Conservation (phyloP, 2,888 invertebrate genomes). For the Drosophila helvetica region DNA sequence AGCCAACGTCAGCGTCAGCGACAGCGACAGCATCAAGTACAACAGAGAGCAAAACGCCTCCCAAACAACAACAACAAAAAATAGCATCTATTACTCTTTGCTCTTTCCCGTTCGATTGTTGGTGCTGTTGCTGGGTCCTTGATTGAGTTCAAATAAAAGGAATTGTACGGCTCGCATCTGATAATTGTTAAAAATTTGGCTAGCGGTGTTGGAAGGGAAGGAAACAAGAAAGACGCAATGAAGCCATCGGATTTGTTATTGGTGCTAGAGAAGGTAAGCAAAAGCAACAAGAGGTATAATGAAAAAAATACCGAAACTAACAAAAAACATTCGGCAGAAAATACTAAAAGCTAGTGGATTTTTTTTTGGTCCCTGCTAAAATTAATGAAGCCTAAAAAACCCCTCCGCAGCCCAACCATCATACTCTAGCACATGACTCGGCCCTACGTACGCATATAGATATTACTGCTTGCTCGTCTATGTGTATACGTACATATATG, state of each 20-base stretch:
- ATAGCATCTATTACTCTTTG: neutral
- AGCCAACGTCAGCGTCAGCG: constrained; percentile 23
- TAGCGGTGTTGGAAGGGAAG: constrained; percentile 19
- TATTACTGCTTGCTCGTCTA: constrained; percentile 19
- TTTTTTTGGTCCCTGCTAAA: constrained; percentile 66
- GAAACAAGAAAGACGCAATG: constrained; percentile 59
- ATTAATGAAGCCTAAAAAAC: constrained; percentile 51
- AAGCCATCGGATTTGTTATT: constrained; percentile 81
- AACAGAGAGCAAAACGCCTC: constrained; percentile 2
- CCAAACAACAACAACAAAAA: constrained; percentile 18
- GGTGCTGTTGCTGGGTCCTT: neutral
- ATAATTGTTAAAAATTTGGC: constrained; percentile 3
- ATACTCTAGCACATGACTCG: constrained; percentile 2
- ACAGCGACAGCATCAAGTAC: constrained; percentile 21
- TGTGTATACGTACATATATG: neutral
- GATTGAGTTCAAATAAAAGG: neutral
- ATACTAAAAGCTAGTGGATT: constrained; percentile 28
- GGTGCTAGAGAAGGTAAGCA: constrained; percentile 81
- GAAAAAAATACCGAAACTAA: constrained; percentile 2
- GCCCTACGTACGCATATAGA: constrained; percentile 7
- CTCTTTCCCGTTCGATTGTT: constrained; percentile 5
- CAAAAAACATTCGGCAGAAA: constrained; percentile 1
- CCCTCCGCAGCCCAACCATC: constrained; percentile 1
- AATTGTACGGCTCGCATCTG: constrained; percentile 2
- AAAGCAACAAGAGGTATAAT: neutral